Base-by-base conservation (phyloP, 2,888 invertebrate species). In the Acleris literana region DNA sequence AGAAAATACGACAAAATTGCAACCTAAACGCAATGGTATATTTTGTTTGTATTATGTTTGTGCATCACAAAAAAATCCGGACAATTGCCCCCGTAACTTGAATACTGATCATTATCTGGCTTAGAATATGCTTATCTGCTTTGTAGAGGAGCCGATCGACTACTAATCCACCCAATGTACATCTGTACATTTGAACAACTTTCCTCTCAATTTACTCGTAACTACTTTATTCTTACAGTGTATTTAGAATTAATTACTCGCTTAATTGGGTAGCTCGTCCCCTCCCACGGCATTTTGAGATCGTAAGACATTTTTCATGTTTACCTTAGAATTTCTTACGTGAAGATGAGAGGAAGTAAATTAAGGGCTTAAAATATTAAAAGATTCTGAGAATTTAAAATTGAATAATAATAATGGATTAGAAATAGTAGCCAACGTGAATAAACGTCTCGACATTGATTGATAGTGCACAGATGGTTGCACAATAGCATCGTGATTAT, bases 91-190 rank as follows among this genome's bases (percentile, higher is more conserved):
- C 73, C 82, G 91, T 84, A 87, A 88, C 86, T 77, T 84, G 88
- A 91, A 90, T 88, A 87, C 87, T 76, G 92, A 92, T 92, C 83
- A 87, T 90, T 92, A 92, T 92, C 92, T 72, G 80, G 77, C 80
- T 85, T 83, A 74, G 79, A 81, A 80, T 78, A 77, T 73, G 87
- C 87, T 90, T 92, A 91, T 91, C 92, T 88, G 61, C 80, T 77
- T 84, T 80, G 76, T 79, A 86, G 80, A 85, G 81, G 77, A 77
- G 79, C 89, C 90, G 90, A 88, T 90, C 88, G 82, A 75, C 75
- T 78, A 78, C 80, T 83, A 82, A 85, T 81, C 81, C 79, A 73
- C 76, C 77, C 79, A 80, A 80, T 87, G 84, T 84, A 80, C 82
- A 86, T 84, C 81, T 77, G 85, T 76, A 78, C 82, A 85, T 84